A percentile compares a stretch with the other conserved stretches of the same genome.
These are phyloP conservation scores for Oreochromis aureus DNA, from an alignment of 2,113 vertebrate genomes.

Conservation along the genomic window DNA sequence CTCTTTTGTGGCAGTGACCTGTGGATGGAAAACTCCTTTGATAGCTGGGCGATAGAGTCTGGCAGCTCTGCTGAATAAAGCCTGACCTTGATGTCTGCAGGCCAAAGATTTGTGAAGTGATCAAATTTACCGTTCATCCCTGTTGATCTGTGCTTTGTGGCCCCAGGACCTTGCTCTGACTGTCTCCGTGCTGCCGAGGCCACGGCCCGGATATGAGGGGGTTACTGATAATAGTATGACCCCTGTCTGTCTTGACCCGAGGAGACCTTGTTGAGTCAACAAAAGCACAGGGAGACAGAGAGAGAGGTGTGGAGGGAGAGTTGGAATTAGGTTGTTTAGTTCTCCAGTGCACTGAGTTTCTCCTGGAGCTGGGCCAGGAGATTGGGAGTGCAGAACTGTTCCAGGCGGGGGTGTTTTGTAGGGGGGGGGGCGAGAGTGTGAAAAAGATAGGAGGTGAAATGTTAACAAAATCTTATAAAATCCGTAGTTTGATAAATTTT, in stretches of 20 bases:
- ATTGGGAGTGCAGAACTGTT: slow-evolving; percentile 32
- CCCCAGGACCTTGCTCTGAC: background rate
- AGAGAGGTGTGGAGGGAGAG: slow-evolving; percentile 4
- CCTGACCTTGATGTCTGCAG: slow-evolving; percentile 49
- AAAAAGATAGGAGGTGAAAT: slow-evolving; percentile 73
- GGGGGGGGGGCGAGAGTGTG: background rate
- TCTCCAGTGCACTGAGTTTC: slow-evolving; percentile 25
- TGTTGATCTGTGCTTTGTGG: slow-evolving; percentile 46
- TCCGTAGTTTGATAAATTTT: slow-evolving; percentile 73
- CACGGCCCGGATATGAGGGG: slow-evolving; percentile 36
- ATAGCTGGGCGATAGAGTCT: background rate
- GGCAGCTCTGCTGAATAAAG: slow-evolving; percentile 7
- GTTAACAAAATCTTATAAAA: slow-evolving; percentile 76
- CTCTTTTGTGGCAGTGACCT: background rate
- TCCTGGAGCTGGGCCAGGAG: slow-evolving; percentile 34
- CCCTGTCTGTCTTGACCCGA: slow-evolving; percentile 32
- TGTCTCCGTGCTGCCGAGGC: slow-evolving; percentile 15
- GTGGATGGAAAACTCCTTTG: background rate
- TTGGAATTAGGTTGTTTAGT: slow-evolving; percentile 46
- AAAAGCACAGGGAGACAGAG: background rate
- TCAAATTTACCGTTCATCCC: slow-evolving; percentile 51
- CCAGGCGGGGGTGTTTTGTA: slow-evolving; percentile 13
- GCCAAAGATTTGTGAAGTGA: slow-evolving; percentile 56
- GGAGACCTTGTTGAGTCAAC: slow-evolving; percentile 52
- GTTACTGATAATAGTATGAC: slow-evolving; percentile 46